A percentile compares a stretch with the other conserved stretches of the same genome.
phyloP scores from a whole-genome alignment of 2,113 vertebrate genomes.

The Silurus meridionalis region DNA sequence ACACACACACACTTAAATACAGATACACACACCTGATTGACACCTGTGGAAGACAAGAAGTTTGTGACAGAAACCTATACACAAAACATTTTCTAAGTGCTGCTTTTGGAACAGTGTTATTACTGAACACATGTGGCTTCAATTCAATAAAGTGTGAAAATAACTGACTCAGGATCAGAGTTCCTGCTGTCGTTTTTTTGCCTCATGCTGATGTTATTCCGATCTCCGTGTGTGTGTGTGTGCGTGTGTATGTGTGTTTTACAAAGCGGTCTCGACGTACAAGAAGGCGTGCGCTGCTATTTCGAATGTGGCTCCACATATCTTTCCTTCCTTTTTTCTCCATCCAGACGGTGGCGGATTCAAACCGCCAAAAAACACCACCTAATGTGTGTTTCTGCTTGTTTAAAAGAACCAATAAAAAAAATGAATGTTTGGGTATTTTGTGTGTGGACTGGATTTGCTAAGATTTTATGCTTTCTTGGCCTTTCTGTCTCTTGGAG shows the following conservation, averaged over 20 bases:
- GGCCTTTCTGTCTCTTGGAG: neutral
- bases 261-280: constrained; percentile 41
- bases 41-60: neutral
- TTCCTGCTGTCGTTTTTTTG: constrained; percentile 1
- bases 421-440: neutral
- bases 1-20: neutral
- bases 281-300: constrained; percentile 29
- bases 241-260: constrained; percentile 47
- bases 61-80: neutral
- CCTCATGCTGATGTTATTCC: constrained; percentile 3
- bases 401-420: constrained; percentile 49
- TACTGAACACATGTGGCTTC: neutral
- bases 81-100: neutral
- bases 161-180: constrained; percentile 26
- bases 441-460: constrained; percentile 13
- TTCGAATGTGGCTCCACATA: constrained; percentile 37
- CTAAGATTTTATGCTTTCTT: constrained; percentile 23
- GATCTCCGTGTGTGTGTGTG: constrained; percentile 27
- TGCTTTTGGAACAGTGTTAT: neutral
- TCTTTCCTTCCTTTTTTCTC: constrained; percentile 27
- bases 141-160: constrained; percentile 1
- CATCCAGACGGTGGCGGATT: constrained; percentile 45
- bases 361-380: constrained; percentile 43
- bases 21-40: constrained; percentile 5
- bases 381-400: constrained; percentile 47